Percentiles rank a stretch among this genome's conserved stretches.
phyloP scores from a whole-genome alignment of 2,113 vertebrate genomes.

The Leptosomus discolor region DNA sequence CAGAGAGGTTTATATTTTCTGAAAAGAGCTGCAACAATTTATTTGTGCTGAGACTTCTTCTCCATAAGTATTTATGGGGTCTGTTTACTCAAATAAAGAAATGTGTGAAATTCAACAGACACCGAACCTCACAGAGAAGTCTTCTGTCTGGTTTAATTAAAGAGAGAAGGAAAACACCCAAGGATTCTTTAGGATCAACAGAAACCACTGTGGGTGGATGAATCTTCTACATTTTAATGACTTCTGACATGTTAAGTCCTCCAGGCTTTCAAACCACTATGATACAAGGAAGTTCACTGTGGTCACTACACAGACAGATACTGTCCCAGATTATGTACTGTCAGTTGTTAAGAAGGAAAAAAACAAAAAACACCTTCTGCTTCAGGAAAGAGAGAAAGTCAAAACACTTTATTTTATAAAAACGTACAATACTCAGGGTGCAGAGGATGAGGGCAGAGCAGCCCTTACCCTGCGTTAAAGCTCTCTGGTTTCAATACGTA shows the following conservation, averaged over 20 bases:
- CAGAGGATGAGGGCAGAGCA: neutral
- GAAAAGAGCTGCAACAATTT: neutral
- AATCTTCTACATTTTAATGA: neutral
- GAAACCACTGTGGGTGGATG: neutral
- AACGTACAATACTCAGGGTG: neutral
- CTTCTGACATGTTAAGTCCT: neutral
- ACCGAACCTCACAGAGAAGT: constrained; percentile 26
- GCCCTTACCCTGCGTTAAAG: neutral
- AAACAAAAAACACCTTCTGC: neutral
- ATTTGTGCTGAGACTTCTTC: neutral
- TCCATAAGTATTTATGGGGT: neutral
- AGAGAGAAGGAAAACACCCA: constrained; percentile 4
- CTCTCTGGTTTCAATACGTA: neutral
- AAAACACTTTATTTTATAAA: neutral
- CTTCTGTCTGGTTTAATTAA: constrained; percentile 20
- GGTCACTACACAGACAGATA: neutral
- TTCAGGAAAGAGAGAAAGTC: neutral
- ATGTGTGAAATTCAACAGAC: constrained; percentile 59
- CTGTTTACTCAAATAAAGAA: constrained; percentile 38
- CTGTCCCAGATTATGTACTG: neutral
- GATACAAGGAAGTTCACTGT: neutral
- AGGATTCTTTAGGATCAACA: neutral
- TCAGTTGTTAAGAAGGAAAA: neutral
- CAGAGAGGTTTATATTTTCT: neutral
- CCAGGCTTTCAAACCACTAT: neutral